Evolutionary conservation across 2,888 invertebrate genomes (phyloP).

Genomic region (Hirtodrosophila duncani): DNA sequence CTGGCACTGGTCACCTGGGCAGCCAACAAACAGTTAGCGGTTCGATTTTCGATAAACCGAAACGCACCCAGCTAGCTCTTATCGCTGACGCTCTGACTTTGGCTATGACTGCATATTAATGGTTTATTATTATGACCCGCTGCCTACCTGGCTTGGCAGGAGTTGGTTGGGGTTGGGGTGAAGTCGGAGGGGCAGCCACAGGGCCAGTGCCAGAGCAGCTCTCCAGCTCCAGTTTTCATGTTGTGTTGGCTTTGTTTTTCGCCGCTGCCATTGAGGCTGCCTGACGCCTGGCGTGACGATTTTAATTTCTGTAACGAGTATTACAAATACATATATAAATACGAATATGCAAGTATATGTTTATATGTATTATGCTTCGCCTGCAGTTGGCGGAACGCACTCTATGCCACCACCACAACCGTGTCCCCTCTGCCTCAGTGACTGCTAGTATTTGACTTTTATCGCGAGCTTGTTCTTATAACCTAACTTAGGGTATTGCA

Average conservation of each 20-base stretch:
- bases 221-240: conserved; percentile 17
- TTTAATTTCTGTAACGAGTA: conserved; percentile 65
- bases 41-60: conserved; percentile 55
- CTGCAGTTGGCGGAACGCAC: conserved; percentile 38
- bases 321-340: too few relatives aligned
- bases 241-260: conserved; percentile 54
- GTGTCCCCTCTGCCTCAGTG: background rate
- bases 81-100: conserved; percentile 37
- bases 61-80: conserved; percentile 33
- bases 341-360: too few relatives aligned
- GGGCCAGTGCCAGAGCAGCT: too few relatives aligned
- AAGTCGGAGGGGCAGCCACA: too few relatives aligned
- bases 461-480: conserved; percentile 37
- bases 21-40: too few relatives aligned
- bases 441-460: conserved; percentile 12
- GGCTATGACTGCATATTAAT: conserved; percentile 59
- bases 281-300: conserved; percentile 76
- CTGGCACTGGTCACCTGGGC: too few relatives aligned
- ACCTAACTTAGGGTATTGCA: too few relatives aligned
- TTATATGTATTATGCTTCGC: conserved; percentile 52
- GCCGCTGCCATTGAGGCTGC: conserved; percentile 61
- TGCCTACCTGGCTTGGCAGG: conserved; percentile 33
- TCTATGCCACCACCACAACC: background rate
- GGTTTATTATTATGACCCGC: conserved; percentile 69
- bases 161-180: conserved; percentile 11